Percentiles rank a stretch among this genome's conserved stretches.
Conservation (phyloP, 2,113 vertebrate genomes). For the Thermophis baileyi region DNA sequence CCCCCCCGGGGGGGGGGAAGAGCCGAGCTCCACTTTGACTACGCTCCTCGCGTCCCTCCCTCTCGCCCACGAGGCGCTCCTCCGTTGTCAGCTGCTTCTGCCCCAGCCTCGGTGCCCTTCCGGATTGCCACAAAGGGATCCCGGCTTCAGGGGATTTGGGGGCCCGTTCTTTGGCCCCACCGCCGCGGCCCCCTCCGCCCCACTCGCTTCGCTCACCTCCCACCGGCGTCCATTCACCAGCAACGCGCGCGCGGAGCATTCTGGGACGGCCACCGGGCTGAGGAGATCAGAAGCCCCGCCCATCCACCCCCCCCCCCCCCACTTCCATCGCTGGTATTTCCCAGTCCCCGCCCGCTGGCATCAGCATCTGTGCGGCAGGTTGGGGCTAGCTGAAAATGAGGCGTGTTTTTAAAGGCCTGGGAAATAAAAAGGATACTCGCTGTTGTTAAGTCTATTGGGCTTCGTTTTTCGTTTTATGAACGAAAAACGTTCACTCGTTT, state of each 20-base stretch:
- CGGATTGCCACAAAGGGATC: neutral
- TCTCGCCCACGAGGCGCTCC: neutral
- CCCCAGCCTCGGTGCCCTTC: neutral
- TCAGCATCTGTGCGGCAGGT: neutral
- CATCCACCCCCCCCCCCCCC: rapidly evolving
- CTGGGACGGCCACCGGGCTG: neutral
- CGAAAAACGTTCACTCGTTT: too few species aligned
- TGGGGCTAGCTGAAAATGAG: neutral
- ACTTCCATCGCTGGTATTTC: neutral
- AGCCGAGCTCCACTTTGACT: neutral
- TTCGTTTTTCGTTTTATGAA: neutral
- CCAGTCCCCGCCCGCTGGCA: neutral
- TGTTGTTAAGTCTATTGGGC: neutral
- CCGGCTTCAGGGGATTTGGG: neutral
- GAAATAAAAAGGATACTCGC: neutral
- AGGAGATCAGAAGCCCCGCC: neutral
- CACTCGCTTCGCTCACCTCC: neutral
- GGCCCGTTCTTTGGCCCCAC: neutral
- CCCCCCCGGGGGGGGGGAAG: too few species aligned
- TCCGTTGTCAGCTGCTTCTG: neutral
- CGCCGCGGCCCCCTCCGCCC: rapidly evolving
- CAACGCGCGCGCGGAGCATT: neutral
- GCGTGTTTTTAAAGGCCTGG: neutral
- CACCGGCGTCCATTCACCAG: neutral
- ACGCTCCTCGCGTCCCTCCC: neutral